Evolutionary conservation across 1,140 invertebrate genomes (phyloP), one percentile per base, ranked within the genome.

Genomic region (Anoplolepis gracilipes): DNA sequence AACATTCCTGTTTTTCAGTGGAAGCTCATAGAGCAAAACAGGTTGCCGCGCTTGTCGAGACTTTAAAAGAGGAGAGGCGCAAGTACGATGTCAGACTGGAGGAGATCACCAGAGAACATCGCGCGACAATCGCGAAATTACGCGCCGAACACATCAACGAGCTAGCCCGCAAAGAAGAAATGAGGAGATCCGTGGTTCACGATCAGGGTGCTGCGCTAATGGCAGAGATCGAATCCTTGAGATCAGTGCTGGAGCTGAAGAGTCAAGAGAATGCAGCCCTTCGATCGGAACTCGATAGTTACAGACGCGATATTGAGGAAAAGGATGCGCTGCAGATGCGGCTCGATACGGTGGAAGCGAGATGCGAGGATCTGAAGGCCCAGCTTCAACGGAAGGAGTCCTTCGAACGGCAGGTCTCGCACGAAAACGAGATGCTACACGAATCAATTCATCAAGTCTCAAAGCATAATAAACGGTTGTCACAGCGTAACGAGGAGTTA

Each of bases 401-500:
- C 11, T 90, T 92, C 93, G 95, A 88, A 87, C 96, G 96, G 69
- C 95, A 96, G 76, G 88, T 96, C 8, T 93, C 95, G 0, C 94
- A 96, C 22, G 96, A 98, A 89, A 97, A 97, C 88, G 96, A 97
- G 75, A 94, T 96, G n/a, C 93, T 98, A 11, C 94, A 96, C n/a
- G 97, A 97, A 70, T 96, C 95, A 1, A 96, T 96, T 55, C 96
- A 97, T 46, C 95, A 97, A 33, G 97, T 98, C 91, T 95, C 95
- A 0, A 97, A 97, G 87, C 97, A 97, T 67, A 97, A 97, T 81
- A 97, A 97, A 73, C 95, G 97, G 13, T 92, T 98, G 5, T 96
- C 96, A 0, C 97, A 97, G 90, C 96, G 97, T 89, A 98, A 98
- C 92, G 98, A 99, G 94, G 97, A 98, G 94, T 95, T 99, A 1